phyloP scores from a whole-genome alignment of 1,140 invertebrate species.

The Batillaria attramentaria region DNA sequence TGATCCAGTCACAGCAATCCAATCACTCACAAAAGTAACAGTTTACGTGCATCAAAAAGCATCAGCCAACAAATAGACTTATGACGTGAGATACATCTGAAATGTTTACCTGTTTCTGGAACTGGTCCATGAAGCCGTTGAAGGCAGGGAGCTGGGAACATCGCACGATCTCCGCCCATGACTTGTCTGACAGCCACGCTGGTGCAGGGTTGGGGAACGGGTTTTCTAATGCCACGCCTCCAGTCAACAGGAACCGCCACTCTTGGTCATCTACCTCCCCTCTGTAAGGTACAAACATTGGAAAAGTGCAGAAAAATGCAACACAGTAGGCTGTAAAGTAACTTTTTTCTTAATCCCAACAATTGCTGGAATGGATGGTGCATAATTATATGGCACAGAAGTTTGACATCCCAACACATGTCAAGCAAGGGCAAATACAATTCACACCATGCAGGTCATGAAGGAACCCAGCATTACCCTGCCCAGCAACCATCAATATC shows the following conservation, averaged over 20 bases:
- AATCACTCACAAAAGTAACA: no score
- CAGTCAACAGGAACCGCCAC: constrained; percentile 71
- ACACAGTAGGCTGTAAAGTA: background rate
- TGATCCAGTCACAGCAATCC: no score
- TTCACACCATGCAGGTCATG: no score
- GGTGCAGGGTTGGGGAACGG: constrained; percentile 69
- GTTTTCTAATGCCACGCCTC: constrained; percentile 70
- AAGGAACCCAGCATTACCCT: no score
- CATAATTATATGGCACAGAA: no score
- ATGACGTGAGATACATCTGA: no score
- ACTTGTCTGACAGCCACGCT: constrained; percentile 69
- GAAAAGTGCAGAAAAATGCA: constrained; percentile 5
- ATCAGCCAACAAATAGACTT: no score
- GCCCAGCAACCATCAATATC: no score
- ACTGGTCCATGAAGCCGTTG: constrained; percentile 70
- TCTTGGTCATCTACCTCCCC: constrained; percentile 67
- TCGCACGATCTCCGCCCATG: constrained; percentile 71
- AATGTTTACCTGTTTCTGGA: constrained; percentile 63
- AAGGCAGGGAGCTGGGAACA: constrained; percentile 67
- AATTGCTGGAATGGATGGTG: no score
- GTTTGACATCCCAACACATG: no score
- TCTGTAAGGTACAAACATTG: constrained; percentile 51
- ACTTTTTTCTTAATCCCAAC: no score
- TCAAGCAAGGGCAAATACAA: background rate
- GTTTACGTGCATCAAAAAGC: no score